Percentiles rank a stretch among this genome's conserved stretches.
Conservation (phyloP, 2,888 invertebrate genomes). For the Neocrepidodera transversa region DNA sequence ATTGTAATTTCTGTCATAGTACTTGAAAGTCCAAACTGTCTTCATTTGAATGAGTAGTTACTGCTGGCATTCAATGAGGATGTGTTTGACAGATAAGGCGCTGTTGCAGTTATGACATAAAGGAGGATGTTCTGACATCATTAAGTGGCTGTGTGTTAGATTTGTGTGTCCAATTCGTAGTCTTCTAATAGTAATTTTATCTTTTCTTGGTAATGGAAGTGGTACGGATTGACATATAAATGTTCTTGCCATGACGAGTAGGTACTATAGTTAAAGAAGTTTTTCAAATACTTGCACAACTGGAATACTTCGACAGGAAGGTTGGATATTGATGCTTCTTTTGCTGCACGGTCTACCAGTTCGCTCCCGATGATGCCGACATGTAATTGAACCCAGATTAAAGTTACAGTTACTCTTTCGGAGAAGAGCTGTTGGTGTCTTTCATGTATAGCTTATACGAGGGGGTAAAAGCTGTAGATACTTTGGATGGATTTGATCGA, state of each 20-base stretch:
- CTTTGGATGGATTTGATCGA: not conserved
- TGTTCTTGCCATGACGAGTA: not conserved
- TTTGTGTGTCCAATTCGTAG: conserved; percentile 13
- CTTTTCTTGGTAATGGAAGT: not conserved
- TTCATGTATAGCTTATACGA: too few species aligned
- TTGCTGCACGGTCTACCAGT: too few species aligned
- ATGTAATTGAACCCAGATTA: not conserved
- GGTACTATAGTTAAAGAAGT: not conserved
- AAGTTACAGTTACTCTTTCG: too few species aligned
- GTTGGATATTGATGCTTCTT: too few species aligned
- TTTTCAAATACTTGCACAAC: not conserved
- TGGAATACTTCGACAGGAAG: too few species aligned
- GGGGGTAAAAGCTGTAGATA: conserved; percentile 1
- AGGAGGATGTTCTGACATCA: not conserved
- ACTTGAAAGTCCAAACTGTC: too few species aligned
- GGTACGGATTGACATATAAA: not conserved
- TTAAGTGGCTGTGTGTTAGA: not conserved
- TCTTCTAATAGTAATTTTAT: not conserved
- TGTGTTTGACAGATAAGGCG: too few species aligned
- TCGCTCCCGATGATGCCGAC: too few species aligned
- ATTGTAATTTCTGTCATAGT: not conserved
- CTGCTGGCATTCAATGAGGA: too few species aligned
- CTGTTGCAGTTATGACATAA: conserved; percentile 2
- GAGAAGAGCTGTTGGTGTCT: too few species aligned
- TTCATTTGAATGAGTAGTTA: too few species aligned